Percentiles rank a stretch among this genome's conserved stretches.
These are phyloP conservation scores for Psittacara wagleri DNA, from an alignment of 2,113 vertebrate species.

Conservation along the genomic window DNA sequence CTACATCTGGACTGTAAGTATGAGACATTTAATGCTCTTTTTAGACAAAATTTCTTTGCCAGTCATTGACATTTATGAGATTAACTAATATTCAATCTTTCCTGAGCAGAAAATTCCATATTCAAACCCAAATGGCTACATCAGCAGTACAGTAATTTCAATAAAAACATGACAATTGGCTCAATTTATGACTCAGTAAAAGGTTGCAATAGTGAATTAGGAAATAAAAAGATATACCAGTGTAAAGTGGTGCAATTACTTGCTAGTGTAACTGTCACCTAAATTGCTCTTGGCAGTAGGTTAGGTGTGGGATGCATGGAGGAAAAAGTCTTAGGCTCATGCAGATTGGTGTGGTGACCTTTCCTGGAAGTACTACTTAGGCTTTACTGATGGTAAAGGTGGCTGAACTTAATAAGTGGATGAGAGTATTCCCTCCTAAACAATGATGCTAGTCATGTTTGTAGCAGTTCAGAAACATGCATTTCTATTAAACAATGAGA, in stretches of 20 bases:
- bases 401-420: background rate
- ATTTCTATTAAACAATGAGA: background rate
- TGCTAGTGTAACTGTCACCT: background rate
- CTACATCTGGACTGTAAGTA: background rate
- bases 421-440: background rate
- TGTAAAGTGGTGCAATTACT: background rate
- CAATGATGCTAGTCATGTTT: background rate
- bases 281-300: background rate
- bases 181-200: background rate
- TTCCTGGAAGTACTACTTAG: background rate
- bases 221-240: background rate
- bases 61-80: background rate
- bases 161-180: background rate
- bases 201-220: background rate
- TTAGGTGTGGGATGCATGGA: background rate
- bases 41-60: background rate
- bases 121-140: background rate
- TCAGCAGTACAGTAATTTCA: background rate
- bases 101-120: slow-evolving; percentile 1
- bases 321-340: background rate
- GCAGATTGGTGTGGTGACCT: background rate
- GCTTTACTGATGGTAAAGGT: background rate
- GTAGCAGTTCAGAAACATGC: background rate
- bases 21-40: background rate
- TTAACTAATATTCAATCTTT: background rate